Evolutionary conservation across 2,797 vertebrate species (phyloP), one percentile per base, ranked within the genome.

Genomic region (Apogon hyalosoma): DNA sequence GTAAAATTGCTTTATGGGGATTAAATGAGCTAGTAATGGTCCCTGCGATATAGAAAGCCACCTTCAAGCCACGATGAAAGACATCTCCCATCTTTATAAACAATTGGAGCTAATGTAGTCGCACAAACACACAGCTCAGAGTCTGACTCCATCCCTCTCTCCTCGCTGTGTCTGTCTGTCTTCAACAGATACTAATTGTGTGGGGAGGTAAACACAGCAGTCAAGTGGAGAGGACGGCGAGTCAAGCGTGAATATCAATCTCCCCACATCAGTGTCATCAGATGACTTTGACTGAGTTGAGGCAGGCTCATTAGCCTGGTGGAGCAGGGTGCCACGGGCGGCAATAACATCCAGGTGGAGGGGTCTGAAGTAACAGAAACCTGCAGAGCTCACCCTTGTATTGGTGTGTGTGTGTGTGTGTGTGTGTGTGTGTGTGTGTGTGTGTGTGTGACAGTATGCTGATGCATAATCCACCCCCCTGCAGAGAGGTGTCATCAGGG

Each of bases 181-280:
- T 92, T 82, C 83, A 75, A 51, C 86, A 89, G 87, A 88, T 88
- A 86, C 88, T 94, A 94, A 94, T 94, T 94, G 92, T 83, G 84
- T 77, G 56, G 88, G 91, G 93, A 94, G 89, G 92, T 93, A 93
- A 94, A 93, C 92, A 92, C 68, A 28, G 89, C 87, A 92, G 92
- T 92, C 83, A 88, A 90, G 92, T 91, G 88, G 90, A 90, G 88
- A 92, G 90, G 90, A 92, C 73, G 81, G 67, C 53, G 76, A 94
- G 91, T 94, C 89, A 90, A 92, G 92, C 92, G 85, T 94, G 93
- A 94, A 94, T 93, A 94, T 94, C 93, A 94, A 94, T 94, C 93
- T 93, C 82, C 72, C 77, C 83, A 80, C 90, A 93, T 94, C 92
- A 93, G 92, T 90, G 90, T 92, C 91, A 91, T 93, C 90, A 88